phyloP scores from a whole-genome alignment of 2,888 invertebrate species.

The Drosophila kanekoi region DNA sequence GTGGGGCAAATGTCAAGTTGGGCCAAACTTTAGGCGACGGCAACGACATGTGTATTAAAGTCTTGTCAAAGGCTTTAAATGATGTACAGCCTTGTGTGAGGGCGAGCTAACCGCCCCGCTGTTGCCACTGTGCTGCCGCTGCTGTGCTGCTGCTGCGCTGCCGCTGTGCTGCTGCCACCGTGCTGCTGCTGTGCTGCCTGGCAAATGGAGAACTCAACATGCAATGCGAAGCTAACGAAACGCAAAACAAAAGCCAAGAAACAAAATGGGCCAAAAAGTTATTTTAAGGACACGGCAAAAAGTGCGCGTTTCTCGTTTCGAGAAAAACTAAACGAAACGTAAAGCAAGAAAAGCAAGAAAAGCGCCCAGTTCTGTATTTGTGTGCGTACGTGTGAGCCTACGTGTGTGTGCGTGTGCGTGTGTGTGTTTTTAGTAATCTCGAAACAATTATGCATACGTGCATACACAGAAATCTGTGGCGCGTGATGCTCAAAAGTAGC shows the following conservation, averaged over 20 bases:
- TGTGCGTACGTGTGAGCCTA: conserved; percentile 4
- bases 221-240: conserved; percentile 32
- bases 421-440: conserved; percentile 61
- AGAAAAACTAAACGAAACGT: conserved; percentile 32
- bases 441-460: conserved; percentile 81
- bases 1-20: conserved; percentile 53
- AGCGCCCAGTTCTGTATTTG: neutral
- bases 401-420: conserved; percentile 6
- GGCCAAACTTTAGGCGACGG: conserved; percentile 15
- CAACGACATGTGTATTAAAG: conserved; percentile 13
- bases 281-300: conserved; percentile 70
- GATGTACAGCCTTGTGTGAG: neutral
- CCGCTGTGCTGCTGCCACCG: too few relatives aligned
- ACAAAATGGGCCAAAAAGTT: conserved; percentile 82
- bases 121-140: too few relatives aligned
- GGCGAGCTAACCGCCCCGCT: too few relatives aligned
- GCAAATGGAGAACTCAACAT: conserved; percentile 34
- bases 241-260: conserved; percentile 58
- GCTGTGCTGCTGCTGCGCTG: too few relatives aligned
- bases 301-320: conserved; percentile 39
- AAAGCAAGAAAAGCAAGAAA: conserved; percentile 44
- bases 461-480: conserved; percentile 73
- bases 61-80: conserved; percentile 40
- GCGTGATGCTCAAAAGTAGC: conserved; percentile 72
- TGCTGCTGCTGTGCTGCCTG: conserved; percentile 5